Conservation (phyloP, 2,888 invertebrate genomes). For the Pelosia muscerda region DNA sequence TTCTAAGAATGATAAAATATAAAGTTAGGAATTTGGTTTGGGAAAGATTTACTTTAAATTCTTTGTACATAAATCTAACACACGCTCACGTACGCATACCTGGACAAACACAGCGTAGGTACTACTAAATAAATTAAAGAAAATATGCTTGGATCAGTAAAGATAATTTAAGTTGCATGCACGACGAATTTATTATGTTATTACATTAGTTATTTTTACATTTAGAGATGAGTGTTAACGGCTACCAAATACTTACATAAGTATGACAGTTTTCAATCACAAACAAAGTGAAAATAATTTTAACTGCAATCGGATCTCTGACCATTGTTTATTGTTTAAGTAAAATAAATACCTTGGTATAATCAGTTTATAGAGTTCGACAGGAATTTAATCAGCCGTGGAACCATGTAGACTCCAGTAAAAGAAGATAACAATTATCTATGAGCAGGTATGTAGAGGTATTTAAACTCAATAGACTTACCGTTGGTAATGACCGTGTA, state of each 20-base stretch:
- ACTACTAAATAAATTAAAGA: neutral
- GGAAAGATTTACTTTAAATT: neutral
- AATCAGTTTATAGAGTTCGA: no score
- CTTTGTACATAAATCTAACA: neutral
- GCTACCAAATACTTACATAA: no score
- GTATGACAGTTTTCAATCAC: no score
- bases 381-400: neutral
- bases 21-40: neutral
- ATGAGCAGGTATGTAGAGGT: neutral
- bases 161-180: neutral
- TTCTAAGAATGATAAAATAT: neutral
- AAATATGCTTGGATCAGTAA: neutral
- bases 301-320: no score
- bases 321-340: no score
- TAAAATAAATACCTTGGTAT: neutral
- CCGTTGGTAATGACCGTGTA: conserved; percentile 15
- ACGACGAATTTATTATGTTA: neutral
- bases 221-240: no score
- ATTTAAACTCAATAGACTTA: conserved; percentile 24
- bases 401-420: neutral
- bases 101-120: neutral
- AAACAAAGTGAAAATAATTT: neutral
- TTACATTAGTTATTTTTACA: neutral
- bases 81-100: neutral
- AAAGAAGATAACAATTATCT: neutral